Evolutionary conservation across 2,113 vertebrate species (phyloP), one percentile per base, ranked within the genome.

Genomic region (Carassius gibelio): DNA sequence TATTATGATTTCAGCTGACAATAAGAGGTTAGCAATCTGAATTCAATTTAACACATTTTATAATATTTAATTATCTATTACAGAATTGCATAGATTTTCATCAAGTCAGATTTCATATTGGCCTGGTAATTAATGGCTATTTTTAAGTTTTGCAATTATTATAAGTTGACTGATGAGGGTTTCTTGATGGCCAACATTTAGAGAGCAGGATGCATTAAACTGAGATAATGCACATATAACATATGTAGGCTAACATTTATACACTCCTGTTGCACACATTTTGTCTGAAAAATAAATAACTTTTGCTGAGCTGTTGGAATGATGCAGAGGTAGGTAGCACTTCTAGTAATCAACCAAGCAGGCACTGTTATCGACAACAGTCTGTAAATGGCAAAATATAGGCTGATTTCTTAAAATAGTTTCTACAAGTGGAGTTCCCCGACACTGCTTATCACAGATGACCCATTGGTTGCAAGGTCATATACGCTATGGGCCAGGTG

Each of bases 401-500:
- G 19, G 10, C 38, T 74, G 38, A 48, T 74, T 74, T 45, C 38
- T 74, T 38, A 71, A 1, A 69, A 10, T 38, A 21, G 38, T 17
- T 69, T 69, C 17, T 19, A 69, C 19, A 17, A 38, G 15, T 69
- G 17, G 55, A 77, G 26, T n/a, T 52, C 30, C 52, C 23, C 9
- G 15, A 14, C 34, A 42, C 19, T 45, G 8, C 11, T 79, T 8
- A 80, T 80, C 59, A 45, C n/a, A 14, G 57, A 36, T 75, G 36
- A 55, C 26, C 74, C 10, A 64, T 52, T 11, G 26, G 21, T 80
- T 45, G 26, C 59, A 64, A 80, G 78, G 78, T 48, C 59, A 64
- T 45, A 64, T 48, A 66, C 21, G 5, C 26, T 45, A 5, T 50
- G 17, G 75, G 30, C 21, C 30, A 66, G 45, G 61, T 61, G 21